A percentile compares a stretch with the other conserved stretches of the same genome.
These are phyloP conservation scores for Geococcyx californianus DNA, from an alignment of 2,113 vertebrate genomes.

Conservation along the genomic window DNA sequence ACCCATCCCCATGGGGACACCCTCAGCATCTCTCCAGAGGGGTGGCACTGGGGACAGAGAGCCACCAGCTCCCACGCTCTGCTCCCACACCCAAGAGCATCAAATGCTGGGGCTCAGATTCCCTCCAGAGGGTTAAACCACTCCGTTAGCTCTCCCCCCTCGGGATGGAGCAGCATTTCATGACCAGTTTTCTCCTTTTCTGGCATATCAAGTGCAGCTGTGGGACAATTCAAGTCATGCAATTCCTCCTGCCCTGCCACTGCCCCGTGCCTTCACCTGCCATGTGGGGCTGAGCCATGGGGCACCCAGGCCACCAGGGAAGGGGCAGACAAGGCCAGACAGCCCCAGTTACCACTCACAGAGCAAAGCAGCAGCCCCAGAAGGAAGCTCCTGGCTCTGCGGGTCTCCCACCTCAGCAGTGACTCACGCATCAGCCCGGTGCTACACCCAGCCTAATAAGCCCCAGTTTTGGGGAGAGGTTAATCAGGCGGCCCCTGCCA, in stretches of 20 bases:
- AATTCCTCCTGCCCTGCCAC: background rate
- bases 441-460: conserved; percentile 9
- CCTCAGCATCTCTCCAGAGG: rapidly evolving
- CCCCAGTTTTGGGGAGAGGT: background rate
- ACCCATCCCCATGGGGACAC: rapidly evolving
- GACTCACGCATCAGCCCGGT: background rate
- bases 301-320: rapidly evolving
- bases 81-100: rapidly evolving
- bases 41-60: background rate
- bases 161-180: background rate
- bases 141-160: background rate
- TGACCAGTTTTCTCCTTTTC: conserved; percentile 18
- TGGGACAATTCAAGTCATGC: background rate
- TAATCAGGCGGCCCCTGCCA: background rate
- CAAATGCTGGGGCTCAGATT: rapidly evolving
- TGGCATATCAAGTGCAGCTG: background rate
- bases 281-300: background rate
- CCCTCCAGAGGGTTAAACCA: background rate
- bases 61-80: background rate
- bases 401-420: background rate
- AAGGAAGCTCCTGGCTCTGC: rapidly evolving
- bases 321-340: rapidly evolving
- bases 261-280: background rate
- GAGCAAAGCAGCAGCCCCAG: background rate
- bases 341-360: rapidly evolving